A percentile compares a stretch with the other conserved stretches of the same genome.
Evolutionary conservation across 2,888 invertebrate genomes (phyloP).

Genomic region (Cyrtodaria siliqua): DNA sequence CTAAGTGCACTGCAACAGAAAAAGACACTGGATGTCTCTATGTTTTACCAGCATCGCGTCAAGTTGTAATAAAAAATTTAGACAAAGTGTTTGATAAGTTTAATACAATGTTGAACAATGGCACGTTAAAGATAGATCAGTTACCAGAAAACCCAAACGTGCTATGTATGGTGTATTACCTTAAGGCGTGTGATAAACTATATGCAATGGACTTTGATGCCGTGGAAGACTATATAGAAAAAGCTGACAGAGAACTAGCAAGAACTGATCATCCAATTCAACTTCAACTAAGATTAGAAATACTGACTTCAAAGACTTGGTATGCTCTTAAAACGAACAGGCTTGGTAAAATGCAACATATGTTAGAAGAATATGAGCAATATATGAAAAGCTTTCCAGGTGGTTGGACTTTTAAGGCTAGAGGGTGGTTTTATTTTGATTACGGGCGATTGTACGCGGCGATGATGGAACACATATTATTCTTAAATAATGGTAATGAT

Average conservation of each 20-base stretch:
- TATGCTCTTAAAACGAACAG: background rate
- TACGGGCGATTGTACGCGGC: constrained; percentile 7
- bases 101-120: constrained; percentile 16
- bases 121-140: background rate
- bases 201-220: constrained; percentile 4
- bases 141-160: constrained; percentile 12
- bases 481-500: background rate
- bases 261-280: background rate
- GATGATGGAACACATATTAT: background rate
- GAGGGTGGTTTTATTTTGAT: constrained; percentile 21
- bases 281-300: constrained; percentile 3
- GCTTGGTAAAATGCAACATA: constrained; percentile 16
- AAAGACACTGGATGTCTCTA: too few species aligned
- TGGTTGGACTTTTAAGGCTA: constrained; percentile 7
- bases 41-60: too few species aligned
- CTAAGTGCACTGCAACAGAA: too few species aligned
- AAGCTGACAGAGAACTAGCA: background rate
- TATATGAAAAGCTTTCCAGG: constrained; percentile 1
- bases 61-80: background rate
- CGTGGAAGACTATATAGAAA: constrained; percentile 1
- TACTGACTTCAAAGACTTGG: constrained; percentile 19
- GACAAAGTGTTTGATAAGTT: constrained; percentile 9
- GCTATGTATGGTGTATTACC: constrained; percentile 7
- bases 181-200: constrained; percentile 17
- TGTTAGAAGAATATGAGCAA: constrained; percentile 8